Base-by-base conservation (phyloP, 2,113 vertebrate genomes). In the Pongo abelii region DNA sequence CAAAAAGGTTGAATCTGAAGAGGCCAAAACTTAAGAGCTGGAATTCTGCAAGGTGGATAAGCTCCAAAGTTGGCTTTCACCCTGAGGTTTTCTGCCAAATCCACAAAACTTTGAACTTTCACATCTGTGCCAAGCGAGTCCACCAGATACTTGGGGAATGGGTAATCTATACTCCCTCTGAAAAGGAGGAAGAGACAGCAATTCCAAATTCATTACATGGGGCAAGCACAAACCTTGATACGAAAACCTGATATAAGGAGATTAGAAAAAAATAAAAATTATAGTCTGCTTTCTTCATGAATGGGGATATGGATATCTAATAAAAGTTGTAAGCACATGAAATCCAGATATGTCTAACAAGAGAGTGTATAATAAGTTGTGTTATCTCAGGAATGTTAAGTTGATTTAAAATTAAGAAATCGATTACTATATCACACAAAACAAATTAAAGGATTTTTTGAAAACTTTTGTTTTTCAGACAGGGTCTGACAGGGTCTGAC, bases 321-420 rank as follows among this genome's bases (percentile, higher is more conserved):
- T 75, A n/a, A 69, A 92, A 91, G 23, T 43, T 83, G 22, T 79
- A 89, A 64, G 59, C 22, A 40, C 20, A 40, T 0, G 7, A 89
- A 95, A 83, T 79, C 64, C 38, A 89, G 50, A 57, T 25, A 79
- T n/a, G n/a, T 87, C 40, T 84, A 48, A 61, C 30, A 84, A 84
- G 11, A 50, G 14, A 50, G 18, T 74, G 2, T 85, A 27, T 86
- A 84, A 40, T 75, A 67, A 75, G 18, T 52, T 67, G 59, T 46
- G 0, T 91, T 93, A 75, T 79, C 61, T 91, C 52, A 95, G 32
- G 32, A 77, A 92, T 77, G 12, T 30, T 74, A 77, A 43, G 20
- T 81, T 50, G 81, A 78, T 75, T 96, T 95, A 86, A 57, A 59
- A 70, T 89, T 74, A 94, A 8, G 27, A 93, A 92, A 61, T 80